Evolutionary conservation across 1,140 invertebrate genomes (phyloP), one percentile per base, ranked within the genome.

Genomic region (Temnothorax nylanderi): DNA sequence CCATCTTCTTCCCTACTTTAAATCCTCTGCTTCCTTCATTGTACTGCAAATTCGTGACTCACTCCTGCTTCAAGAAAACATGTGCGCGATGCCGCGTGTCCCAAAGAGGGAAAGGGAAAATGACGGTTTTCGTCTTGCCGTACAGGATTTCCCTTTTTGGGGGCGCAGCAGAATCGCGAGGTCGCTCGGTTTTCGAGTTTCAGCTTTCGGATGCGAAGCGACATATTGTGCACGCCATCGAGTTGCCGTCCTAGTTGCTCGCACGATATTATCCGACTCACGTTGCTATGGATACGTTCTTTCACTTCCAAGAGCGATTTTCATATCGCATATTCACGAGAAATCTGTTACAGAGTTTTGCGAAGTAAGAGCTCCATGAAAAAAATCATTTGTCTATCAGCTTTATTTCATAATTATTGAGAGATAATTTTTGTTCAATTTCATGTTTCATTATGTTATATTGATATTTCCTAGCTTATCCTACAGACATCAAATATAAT

Each of bases 31-130:
- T 56, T 37, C 7, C 41, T n/a, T 90, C 89, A 89, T 90, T 89
- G 88, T 90, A 58, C 85, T 84, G 88, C 65, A 77, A 90, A 90
- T 89, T 90, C 69, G 77, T 41, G 21, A 49, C 44, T 41, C 47
- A 34, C 21, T 77, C 47, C 6, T 34, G 71, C 41, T 26, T 56
- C 58, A 16, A 21, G 18, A 58, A 64, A 47, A 78, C 58, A 44
- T 11, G 74, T 16, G 54, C 37, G 32, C 56, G 69, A 60, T 13
- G 26, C 81, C 62, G 18, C 72, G 47, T 60, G 16, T 54, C 18
- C 34, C 13, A 47, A 51, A n/a, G 26, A 32, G 34, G n/a, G 18
- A 26, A 51, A 11, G 44, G 44, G 51, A 56, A 37, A 75, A 69
- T 69, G 51, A 26, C 54, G 77, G 44, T 87, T 88, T 69, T 82